A percentile compares a stretch with the other conserved stretches of the same genome.
phyloP scores from a whole-genome alignment of 2,888 invertebrate genomes.

The Harpalus rufipes region DNA sequence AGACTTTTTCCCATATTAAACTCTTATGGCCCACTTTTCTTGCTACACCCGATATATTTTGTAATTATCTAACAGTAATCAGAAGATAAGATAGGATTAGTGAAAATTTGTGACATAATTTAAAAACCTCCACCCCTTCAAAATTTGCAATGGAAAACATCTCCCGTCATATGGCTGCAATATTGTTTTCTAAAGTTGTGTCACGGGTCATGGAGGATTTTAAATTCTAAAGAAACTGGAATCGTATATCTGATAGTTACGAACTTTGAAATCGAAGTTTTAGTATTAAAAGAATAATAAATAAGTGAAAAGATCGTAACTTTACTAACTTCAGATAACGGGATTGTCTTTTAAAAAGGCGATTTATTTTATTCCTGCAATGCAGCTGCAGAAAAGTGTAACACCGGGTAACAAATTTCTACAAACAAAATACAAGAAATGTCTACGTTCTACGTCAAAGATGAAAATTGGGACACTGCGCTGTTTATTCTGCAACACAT shows the following conservation, averaged over 20 bases:
- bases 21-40: too few species aligned
- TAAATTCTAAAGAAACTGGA: slow-evolving; percentile 4
- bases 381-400: background rate
- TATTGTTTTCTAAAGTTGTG: slow-evolving; percentile 23
- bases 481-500: too few species aligned
- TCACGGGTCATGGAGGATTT: background rate
- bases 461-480: too few species aligned
- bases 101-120: too few species aligned
- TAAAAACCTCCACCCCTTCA: too few species aligned
- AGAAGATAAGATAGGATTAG: too few species aligned
- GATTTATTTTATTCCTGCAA: slow-evolving; percentile 13
- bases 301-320: slow-evolving; percentile 37
- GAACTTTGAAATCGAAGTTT: slow-evolving; percentile 29
- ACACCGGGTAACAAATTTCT: background rate
- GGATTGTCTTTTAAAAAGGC: slow-evolving; percentile 3
- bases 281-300: slow-evolving; percentile 47
- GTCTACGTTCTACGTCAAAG: too few species aligned
- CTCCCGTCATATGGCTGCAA: background rate
- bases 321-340: slow-evolving; percentile 10
- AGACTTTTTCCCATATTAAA: too few species aligned
- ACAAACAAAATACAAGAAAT: too few species aligned
- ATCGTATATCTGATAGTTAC: slow-evolving; percentile 32
- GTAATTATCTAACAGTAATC: too few species aligned
- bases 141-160: background rate
- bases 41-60: too few species aligned